These are phyloP conservation scores for Melanostoma mellinum DNA, from an alignment of 2,888 invertebrate genomes.

Conservation along the genomic window DNA sequence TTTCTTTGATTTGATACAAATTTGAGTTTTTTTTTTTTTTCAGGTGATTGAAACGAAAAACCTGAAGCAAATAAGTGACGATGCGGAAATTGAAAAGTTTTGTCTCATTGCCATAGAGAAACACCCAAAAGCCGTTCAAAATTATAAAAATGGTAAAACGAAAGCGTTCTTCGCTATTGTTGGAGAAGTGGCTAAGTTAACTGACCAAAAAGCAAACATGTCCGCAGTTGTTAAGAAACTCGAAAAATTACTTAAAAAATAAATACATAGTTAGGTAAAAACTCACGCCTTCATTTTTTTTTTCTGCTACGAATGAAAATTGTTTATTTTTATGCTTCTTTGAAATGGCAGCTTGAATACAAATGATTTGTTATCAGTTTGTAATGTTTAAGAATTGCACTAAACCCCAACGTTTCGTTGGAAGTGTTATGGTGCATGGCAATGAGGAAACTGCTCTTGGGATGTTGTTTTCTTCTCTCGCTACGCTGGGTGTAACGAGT, in stretches of 20 bases:
- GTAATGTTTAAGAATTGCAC: too few species aligned
- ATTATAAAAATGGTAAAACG: conserved; percentile 87
- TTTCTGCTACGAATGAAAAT: too few species aligned
- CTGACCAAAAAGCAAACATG: conserved; percentile 87
- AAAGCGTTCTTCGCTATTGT: conserved; percentile 87
- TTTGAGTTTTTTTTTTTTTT: conserved; percentile 77
- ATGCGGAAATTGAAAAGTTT: conserved; percentile 84
- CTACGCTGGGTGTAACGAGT: too few species aligned
- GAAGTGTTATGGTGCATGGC: too few species aligned
- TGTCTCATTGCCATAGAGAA: conserved; percentile 86
- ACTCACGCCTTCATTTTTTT: background rate
- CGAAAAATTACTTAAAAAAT: conserved; percentile 81
- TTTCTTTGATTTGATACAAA: conserved; percentile 28
- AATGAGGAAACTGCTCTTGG: too few species aligned
- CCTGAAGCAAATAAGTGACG: conserved; percentile 86
- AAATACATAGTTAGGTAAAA: conserved; percentile 19
- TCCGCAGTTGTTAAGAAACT: conserved; percentile 84
- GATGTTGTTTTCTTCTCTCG: too few species aligned
- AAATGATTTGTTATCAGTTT: too few species aligned
- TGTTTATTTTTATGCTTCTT: too few species aligned
- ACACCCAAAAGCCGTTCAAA: conserved; percentile 86
- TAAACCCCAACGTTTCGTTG: too few species aligned
- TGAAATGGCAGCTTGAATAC: too few species aligned
- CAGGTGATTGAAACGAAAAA: conserved; percentile 85
- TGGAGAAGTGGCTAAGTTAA: conserved; percentile 84